phyloP scores from a whole-genome alignment of 2,797 vertebrate genomes.

The Coendou prehensilis region DNA sequence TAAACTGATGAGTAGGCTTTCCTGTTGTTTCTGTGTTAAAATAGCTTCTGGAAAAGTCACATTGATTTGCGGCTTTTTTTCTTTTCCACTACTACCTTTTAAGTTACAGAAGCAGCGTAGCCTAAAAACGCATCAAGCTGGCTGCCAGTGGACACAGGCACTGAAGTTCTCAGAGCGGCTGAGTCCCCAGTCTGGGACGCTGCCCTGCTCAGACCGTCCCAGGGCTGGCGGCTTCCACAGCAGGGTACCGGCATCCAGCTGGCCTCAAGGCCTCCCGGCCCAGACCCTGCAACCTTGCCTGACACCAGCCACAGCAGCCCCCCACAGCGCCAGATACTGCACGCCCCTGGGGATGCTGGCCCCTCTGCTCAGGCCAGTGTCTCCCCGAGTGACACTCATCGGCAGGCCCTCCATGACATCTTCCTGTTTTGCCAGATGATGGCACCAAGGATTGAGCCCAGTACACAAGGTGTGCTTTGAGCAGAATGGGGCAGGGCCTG shows the following conservation, averaged over 20 bases:
- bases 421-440: not conserved
- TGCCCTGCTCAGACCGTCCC: not conserved
- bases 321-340: too few relatives aligned
- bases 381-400: not conserved
- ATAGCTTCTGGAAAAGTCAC: conserved; percentile 75
- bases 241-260: not conserved
- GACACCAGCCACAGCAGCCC: not conserved
- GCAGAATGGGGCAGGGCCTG: not conserved
- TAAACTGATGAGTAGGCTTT: conserved; percentile 75
- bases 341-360: accelerated
- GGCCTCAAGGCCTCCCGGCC: not conserved
- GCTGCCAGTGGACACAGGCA: not conserved
- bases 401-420: not conserved
- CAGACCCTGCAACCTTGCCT: not conserved
- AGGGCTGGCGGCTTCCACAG: not conserved
- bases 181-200: not conserved
- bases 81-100: conserved; percentile 78
- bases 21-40: conserved; percentile 70
- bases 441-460: not conserved
- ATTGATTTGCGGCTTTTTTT: conserved; percentile 69
- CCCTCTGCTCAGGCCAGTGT: not conserved
- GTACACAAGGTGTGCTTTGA: not conserved
- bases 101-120: conserved; percentile 69
- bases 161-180: not conserved
- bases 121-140: conserved; percentile 65